Conservation (phyloP, 2,113 vertebrate genomes). For the Brevimyrus niger region DNA sequence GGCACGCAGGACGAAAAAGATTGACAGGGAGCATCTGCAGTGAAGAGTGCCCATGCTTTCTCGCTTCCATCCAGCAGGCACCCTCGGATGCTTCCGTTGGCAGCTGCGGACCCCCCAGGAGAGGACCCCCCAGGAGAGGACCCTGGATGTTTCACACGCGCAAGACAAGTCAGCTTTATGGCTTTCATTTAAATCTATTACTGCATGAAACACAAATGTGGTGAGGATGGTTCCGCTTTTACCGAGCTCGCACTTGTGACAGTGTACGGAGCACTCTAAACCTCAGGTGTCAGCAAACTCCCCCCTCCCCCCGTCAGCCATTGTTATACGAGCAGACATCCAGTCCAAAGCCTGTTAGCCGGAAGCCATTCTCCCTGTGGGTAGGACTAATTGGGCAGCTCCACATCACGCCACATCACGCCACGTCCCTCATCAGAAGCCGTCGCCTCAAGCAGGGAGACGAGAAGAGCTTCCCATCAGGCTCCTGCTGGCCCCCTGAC, state of each 20-base stretch:
- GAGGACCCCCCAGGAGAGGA: not conserved
- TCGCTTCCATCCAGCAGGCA: not conserved
- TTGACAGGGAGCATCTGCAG: not conserved
- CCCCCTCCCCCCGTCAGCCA: too few species aligned
- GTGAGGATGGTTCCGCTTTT: not conserved
- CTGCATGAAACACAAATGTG: not conserved
- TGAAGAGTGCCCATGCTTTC: not conserved
- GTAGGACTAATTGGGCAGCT: not conserved
- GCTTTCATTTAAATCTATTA: not conserved
- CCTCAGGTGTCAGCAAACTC: not conserved
- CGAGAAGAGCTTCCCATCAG: not conserved
- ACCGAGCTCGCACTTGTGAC: not conserved
- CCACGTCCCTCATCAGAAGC: not conserved
- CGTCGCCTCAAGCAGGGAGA: not conserved
- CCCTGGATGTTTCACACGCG: not conserved
- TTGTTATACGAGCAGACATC: not conserved
- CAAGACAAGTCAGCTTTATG: not conserved
- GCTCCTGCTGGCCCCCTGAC: not conserved
- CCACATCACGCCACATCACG: not conserved
- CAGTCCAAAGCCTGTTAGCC: not conserved
- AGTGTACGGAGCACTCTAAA: not conserved
- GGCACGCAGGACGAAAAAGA: not conserved
- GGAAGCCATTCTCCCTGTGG: not conserved
- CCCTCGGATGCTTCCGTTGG: not conserved
- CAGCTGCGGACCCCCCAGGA: not conserved